Base-by-base conservation (phyloP, 2,888 invertebrate genomes). In the Serripes groenlandicus region DNA sequence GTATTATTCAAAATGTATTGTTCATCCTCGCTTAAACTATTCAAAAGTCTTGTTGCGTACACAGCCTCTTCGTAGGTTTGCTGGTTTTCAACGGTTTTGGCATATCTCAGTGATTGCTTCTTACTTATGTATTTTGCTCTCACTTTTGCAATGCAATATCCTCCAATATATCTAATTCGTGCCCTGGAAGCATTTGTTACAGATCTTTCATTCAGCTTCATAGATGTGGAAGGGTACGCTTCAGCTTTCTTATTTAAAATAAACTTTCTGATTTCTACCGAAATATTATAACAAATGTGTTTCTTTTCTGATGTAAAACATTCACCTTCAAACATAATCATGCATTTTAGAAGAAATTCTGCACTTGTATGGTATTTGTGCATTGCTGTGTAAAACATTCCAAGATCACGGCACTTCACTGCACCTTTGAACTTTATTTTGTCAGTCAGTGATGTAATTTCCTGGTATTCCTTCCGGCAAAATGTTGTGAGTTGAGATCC, bases 151-250 rank as follows among this genome's bases (percentile, higher is more conserved):
- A 78, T 66, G 49, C 80, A 83, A 54, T 80, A 80, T 21, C 80
- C 80, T 21, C 80, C 83, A 64, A 80, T 37, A 70, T 83, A 83
- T 37, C 83, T 64, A n/a, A 83, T 64, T 66, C 83, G 62, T 32
- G 83, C 77, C 28, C 77, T 58, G 5, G 83, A 83, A 21, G 80
- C 83, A 23, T 79, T 60, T 32, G 83, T 79, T 1, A 83, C 69
- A 32, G 72, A 66, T 56, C 83, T 71, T 28, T 52, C 23, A 30
- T 32, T 42, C n/a, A 69, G 28, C 52, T 77, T 28, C 21, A 9
- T 26, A 26, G 35, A 32, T 26, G 76, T 64, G 35, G 72, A 32
- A 58, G 64, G 7, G 21, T 66, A 49, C 26, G 58, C 35, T 71
- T 75, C 56, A 11, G 75, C 62, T 52, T 32, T 74, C 34, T 62